These are phyloP conservation scores for Pocillopora verrucosa DNA, from an alignment of 64 coral and sea anemone genomes.

Conservation along the genomic window DNA sequence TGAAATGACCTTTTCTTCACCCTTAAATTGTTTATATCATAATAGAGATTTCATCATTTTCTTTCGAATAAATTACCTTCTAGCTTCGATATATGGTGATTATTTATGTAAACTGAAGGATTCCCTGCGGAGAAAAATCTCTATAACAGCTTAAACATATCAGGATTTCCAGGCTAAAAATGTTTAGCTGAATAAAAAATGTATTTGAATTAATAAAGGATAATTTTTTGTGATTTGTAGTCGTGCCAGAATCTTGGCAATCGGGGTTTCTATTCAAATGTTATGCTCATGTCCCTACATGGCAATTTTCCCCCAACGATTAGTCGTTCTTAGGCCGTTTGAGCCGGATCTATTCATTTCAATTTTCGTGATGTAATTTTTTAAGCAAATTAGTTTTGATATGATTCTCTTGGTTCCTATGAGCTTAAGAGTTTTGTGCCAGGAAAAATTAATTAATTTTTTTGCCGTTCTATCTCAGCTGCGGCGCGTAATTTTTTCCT, in stretches of 20 bases:
- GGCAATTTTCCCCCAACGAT: too few species aligned
- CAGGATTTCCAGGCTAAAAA: too few species aligned
- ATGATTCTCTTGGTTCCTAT: not conserved
- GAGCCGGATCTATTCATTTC: too few species aligned
- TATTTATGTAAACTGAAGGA: not conserved
- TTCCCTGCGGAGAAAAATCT: not conserved
- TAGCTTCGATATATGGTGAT: not conserved
- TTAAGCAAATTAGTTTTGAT: not conserved
- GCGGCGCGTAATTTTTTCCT: not conserved
- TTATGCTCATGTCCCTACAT: too few species aligned
- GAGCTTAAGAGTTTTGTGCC: too few species aligned
- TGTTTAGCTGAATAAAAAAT: too few species aligned
- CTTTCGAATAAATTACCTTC: not conserved
- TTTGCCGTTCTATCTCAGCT: not conserved
- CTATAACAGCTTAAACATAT: not conserved
- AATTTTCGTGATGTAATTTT: too few species aligned
- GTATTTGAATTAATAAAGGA: too few species aligned
- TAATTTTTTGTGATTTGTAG: too few species aligned
- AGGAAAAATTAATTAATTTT: not conserved
- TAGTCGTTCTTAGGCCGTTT: too few species aligned
- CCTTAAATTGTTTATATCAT: not conserved
- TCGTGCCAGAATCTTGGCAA: too few species aligned
- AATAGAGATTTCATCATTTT: not conserved
- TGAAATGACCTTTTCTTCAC: not conserved
- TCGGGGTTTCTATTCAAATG: too few species aligned